Conservation (phyloP, 2,888 invertebrate species). For the Mythimna pallens region DNA sequence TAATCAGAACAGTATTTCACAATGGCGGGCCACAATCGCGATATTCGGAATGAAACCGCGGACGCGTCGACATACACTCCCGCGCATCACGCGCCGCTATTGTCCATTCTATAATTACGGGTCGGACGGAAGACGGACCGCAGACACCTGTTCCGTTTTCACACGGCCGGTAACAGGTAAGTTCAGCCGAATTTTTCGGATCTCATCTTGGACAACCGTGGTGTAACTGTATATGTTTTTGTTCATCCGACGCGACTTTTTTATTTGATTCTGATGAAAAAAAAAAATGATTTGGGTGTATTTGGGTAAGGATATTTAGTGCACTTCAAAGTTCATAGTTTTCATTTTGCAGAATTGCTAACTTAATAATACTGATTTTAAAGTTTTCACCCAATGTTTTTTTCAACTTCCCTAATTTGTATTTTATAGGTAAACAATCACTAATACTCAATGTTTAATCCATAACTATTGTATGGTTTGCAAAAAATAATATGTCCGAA, state of each 20-base stretch:
- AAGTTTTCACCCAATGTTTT: not conserved
- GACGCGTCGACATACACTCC: conserved; percentile 71
- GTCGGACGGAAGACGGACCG: conserved; percentile 78
- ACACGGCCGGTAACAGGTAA: conserved; percentile 88
- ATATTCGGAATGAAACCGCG: conserved; percentile 62
- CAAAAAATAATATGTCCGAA: conserved; percentile 66
- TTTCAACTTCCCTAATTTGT: not conserved
- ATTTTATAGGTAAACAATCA: not conserved
- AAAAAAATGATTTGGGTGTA: conserved; percentile 6
- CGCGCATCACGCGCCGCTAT: conserved; percentile 82
- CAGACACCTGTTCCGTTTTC: conserved; percentile 89
- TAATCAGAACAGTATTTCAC: conserved; percentile 63
- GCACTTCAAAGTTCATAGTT: not conserved
- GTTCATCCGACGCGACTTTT: conserved; percentile 73
- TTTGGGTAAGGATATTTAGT: not conserved
- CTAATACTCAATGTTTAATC: conserved; percentile 41
- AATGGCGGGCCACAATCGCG: conserved; percentile 52
- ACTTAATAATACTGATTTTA: not conserved
- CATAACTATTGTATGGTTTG: conserved; percentile 33
- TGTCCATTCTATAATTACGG: conserved; percentile 86
- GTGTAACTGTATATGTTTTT: conserved; percentile 84
- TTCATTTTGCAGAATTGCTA: not conserved
- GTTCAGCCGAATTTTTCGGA: conserved; percentile 72
- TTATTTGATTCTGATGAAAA: conserved; percentile 43
- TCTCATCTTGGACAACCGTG: conserved; percentile 75